Conservation (phyloP, 2,888 invertebrate genomes). For the Hetaerina titia region DNA sequence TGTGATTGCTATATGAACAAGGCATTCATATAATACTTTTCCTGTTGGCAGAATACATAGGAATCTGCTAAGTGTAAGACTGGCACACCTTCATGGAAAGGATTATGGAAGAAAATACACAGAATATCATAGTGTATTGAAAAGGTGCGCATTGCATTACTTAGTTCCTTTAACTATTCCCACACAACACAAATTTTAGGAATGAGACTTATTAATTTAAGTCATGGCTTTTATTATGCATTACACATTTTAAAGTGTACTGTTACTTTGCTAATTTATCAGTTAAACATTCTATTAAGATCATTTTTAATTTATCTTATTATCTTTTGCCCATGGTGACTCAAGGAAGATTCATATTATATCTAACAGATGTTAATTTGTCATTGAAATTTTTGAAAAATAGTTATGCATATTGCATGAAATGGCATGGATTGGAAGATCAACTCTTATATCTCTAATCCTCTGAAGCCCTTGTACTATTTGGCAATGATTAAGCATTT, state of each 20-base stretch:
- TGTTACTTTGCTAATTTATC: constrained; percentile 57
- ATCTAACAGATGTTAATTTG: constrained; percentile 43
- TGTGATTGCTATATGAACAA: constrained; percentile 60
- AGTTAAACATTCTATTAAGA: constrained; percentile 52
- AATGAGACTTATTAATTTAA: constrained; percentile 64
- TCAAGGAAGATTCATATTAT: constrained; percentile 53
- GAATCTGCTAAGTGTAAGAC: constrained; percentile 63
- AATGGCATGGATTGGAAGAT: constrained; percentile 66
- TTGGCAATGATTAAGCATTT: constrained; percentile 65
- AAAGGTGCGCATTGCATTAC: constrained; percentile 62
- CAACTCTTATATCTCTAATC: constrained; percentile 55
- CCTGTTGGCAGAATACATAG: constrained; percentile 66
- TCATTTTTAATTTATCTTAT: constrained; percentile 41
- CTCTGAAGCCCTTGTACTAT: constrained; percentile 63
- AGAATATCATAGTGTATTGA: constrained; percentile 59
- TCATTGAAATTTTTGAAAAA: constrained; percentile 60
- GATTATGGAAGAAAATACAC: constrained; percentile 64
- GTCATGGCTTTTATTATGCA: constrained; percentile 64
- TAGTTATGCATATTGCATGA: constrained; percentile 65
- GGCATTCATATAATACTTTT: constrained; percentile 67
- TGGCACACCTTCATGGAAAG: constrained; percentile 58
- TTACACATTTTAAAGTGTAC: constrained; percentile 66
- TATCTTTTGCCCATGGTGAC: constrained; percentile 54
- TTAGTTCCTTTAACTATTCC: constrained; percentile 65
- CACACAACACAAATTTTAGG: constrained; percentile 68